phyloP scores from a whole-genome alignment of 2,888 invertebrate genomes.

The Eristalis arbustorum region DNA sequence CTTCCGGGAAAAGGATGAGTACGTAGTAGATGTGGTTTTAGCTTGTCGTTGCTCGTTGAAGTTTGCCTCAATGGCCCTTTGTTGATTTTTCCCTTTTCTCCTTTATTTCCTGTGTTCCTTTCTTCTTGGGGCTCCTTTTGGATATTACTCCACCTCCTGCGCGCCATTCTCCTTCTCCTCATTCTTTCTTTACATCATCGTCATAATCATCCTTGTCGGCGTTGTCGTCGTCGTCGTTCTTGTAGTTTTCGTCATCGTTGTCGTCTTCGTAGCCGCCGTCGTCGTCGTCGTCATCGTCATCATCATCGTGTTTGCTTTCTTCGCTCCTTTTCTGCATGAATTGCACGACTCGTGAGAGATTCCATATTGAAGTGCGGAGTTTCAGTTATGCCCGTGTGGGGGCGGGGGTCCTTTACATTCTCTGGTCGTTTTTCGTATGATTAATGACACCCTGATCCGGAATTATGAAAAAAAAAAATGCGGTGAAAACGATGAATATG shows the following conservation, averaged over 20 bases:
- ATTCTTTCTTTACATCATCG: constrained; percentile 38
- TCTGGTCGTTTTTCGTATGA: constrained; percentile 32
- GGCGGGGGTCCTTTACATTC: not conserved
- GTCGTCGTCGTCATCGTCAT: not conserved
- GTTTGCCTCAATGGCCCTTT: constrained; percentile 62
- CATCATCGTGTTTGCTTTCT: constrained; percentile 45
- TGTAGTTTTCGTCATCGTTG: not conserved
- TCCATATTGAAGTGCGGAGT: constrained; percentile 29
- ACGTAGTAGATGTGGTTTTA: constrained; percentile 48
- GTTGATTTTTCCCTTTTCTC: constrained; percentile 49
- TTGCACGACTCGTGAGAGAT: constrained; percentile 38
- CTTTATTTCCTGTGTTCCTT: constrained; percentile 58
- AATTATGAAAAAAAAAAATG: constrained; percentile 63
- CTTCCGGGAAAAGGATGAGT: constrained; percentile 64
- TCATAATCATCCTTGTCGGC: constrained; percentile 3
- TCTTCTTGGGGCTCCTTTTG: constrained; percentile 35
- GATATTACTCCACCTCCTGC: not conserved
- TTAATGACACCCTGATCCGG: constrained; percentile 64
- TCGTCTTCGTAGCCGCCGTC: constrained; percentile 19
- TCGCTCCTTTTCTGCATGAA: constrained; percentile 35
- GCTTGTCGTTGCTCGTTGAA: constrained; percentile 53
- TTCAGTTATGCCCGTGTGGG: not conserved
- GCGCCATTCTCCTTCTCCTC: not conserved
- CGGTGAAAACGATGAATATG: constrained; percentile 62
- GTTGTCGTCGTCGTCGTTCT: not conserved